Evolutionary conservation across 2,888 invertebrate genomes (phyloP).

Genomic region (Volucella bombylans): DNA sequence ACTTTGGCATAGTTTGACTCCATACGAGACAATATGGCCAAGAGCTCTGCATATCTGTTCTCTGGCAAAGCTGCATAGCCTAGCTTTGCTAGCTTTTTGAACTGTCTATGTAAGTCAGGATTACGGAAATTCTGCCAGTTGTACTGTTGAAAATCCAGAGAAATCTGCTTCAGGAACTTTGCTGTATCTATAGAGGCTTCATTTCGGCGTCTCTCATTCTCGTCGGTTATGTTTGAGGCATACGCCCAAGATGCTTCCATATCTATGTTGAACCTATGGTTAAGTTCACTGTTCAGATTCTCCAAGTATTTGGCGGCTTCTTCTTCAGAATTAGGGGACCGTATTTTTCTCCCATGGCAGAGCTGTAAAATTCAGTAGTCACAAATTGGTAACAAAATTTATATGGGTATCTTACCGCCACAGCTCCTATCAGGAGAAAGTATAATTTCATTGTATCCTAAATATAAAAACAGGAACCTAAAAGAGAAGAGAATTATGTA

Average conservation of each 20-base stretch:
- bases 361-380: constrained; percentile 69
- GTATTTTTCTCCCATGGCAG: constrained; percentile 76
- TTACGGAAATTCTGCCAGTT: constrained; percentile 89
- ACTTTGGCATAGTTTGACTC: constrained; percentile 89
- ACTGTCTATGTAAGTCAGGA: constrained; percentile 88
- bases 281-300: constrained; percentile 85
- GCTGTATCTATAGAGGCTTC: constrained; percentile 80
- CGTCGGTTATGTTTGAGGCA: constrained; percentile 89
- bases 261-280: constrained; percentile 85
- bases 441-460: constrained; percentile 44
- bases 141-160: constrained; percentile 83
- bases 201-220: constrained; percentile 85
- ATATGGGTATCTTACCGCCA: constrained; percentile 32
- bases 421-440: constrained; percentile 36
- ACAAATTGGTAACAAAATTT: background rate
- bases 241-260: constrained; percentile 88
- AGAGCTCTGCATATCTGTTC: constrained; percentile 85
- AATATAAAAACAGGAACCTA: background rate
- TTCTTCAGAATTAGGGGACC: constrained; percentile 81
- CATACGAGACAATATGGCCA: constrained; percentile 88
- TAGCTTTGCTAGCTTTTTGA: constrained; percentile 88
- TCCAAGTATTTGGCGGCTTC: constrained; percentile 86
- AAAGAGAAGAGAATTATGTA: background rate
- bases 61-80: constrained; percentile 89
- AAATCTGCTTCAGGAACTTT: constrained; percentile 81